Evolutionary conservation across 2,113 vertebrate species (phyloP).

Genomic region (Lontra canadensis): DNA sequence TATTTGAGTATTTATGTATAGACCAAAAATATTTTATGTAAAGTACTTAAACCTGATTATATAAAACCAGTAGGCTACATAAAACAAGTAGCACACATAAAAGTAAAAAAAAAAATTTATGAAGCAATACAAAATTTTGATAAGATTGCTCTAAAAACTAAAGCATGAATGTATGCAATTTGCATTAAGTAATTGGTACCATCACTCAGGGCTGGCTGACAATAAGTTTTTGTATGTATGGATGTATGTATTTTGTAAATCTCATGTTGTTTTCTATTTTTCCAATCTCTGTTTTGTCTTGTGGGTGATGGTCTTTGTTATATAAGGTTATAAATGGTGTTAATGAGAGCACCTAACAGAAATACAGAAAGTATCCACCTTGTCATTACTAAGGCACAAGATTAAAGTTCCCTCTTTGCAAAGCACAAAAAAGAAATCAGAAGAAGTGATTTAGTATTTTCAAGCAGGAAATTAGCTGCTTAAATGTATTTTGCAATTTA

Average conservation of each 20-base stretch:
- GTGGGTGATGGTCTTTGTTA: conserved; percentile 42
- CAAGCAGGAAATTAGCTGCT: neutral
- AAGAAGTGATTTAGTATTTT: neutral
- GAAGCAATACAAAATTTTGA: too few species aligned
- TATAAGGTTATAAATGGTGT: conserved; percentile 53
- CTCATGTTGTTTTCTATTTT: conserved; percentile 53
- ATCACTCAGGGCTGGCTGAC: conserved; percentile 67
- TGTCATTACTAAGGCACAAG: neutral
- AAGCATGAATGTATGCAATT: conserved; percentile 14
- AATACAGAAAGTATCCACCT: neutral
- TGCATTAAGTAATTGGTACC: conserved; percentile 70
- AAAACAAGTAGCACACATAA: too few species aligned
- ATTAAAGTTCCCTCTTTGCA: conserved; percentile 25
- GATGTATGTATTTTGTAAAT: conserved; percentile 24
- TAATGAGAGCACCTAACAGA: conserved; percentile 64
- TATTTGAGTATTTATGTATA: neutral
- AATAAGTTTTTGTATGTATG: conserved; percentile 45
- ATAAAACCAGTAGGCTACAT: too few species aligned
- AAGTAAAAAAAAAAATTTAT: too few species aligned
- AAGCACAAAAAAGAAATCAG: neutral
- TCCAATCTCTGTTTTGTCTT: conserved; percentile 39
- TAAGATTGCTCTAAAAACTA: too few species aligned
- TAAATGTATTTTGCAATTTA: neutral
- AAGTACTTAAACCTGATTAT: too few species aligned
- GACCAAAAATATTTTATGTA: neutral